Conservation (phyloP, 2,113 vertebrate genomes). For the Illadopsis cleaveri region DNA sequence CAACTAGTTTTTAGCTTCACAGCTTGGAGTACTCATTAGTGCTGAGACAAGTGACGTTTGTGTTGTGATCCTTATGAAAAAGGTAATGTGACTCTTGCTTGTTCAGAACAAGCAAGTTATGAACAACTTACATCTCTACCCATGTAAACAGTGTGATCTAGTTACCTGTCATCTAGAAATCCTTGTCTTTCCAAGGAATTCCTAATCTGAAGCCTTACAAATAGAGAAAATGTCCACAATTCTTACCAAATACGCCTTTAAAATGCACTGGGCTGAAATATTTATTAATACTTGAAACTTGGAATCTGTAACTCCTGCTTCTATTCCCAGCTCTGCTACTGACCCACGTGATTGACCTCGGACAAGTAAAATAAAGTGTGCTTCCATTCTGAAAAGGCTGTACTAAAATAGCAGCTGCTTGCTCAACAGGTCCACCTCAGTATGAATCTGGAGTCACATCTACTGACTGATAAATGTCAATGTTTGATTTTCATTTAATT, state of each 20-base stretch:
- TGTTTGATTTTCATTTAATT: neutral
- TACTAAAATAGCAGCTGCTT: conserved; percentile 32
- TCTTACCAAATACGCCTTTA: conserved; percentile 42
- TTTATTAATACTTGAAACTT: conserved; percentile 55
- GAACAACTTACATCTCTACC: neutral
- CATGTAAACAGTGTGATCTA: neutral
- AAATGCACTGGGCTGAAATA: conserved; percentile 31
- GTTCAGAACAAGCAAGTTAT: neutral
- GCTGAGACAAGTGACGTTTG: neutral
- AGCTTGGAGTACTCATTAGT: neutral
- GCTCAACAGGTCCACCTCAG: neutral
- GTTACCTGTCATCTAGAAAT: neutral
- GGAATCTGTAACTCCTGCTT: conserved; percentile 1
- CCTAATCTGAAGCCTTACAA: neutral
- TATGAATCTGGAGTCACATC: neutral
- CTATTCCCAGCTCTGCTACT: neutral
- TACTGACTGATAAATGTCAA: neutral
- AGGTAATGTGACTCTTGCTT: neutral
- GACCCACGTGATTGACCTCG: conserved; percentile 18
- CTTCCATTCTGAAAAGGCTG: conserved; percentile 31
- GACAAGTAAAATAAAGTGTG: neutral
- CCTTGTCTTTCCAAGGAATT: neutral
- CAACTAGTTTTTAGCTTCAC: neutral
- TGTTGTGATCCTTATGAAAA: neutral
- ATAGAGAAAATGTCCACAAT: neutral